phyloP scores from a whole-genome alignment of 2,888 invertebrate genomes.

The Xiphydria camelus region DNA sequence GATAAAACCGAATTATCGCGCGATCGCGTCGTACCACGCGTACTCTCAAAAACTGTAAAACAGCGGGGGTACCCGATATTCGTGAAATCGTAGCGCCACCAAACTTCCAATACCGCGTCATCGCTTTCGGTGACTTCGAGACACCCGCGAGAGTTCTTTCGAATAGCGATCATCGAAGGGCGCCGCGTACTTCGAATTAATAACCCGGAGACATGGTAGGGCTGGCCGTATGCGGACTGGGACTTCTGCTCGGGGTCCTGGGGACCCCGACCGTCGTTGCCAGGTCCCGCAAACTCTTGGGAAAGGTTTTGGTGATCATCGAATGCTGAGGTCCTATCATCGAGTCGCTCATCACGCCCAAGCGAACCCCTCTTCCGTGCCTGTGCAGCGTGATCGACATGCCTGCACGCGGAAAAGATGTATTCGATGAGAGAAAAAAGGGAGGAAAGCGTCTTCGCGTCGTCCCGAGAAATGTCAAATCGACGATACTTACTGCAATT shows the following conservation, averaged over 20 bases:
- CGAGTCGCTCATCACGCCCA: constrained; percentile 75
- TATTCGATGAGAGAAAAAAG: neutral
- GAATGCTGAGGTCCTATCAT: constrained; percentile 69
- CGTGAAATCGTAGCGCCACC: no score
- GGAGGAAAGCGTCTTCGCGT: constrained; percentile 1
- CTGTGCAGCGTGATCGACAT: constrained; percentile 74
- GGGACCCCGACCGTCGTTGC: constrained; percentile 46
- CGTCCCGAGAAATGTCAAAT: neutral
- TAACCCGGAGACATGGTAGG: constrained; percentile 43
- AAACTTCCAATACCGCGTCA: no score
- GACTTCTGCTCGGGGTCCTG: constrained; percentile 33
- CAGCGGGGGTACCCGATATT: no score
- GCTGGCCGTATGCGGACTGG: constrained; percentile 39
- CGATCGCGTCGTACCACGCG: no score
- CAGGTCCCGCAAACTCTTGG: constrained; percentile 41
- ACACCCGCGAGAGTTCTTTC: no score
- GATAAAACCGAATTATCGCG: no score
- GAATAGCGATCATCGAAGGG: no score
- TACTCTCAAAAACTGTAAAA: no score
- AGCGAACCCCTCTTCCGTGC: constrained; percentile 67
- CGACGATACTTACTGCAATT: constrained; percentile 68
- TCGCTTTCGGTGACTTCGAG: no score
- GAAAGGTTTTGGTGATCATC: constrained; percentile 46
- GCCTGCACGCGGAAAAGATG: constrained; percentile 58
- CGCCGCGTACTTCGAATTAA: constrained; percentile 22